Conservation (phyloP, 1,140 invertebrate genomes). For the Zelostemma sp. region DNA sequence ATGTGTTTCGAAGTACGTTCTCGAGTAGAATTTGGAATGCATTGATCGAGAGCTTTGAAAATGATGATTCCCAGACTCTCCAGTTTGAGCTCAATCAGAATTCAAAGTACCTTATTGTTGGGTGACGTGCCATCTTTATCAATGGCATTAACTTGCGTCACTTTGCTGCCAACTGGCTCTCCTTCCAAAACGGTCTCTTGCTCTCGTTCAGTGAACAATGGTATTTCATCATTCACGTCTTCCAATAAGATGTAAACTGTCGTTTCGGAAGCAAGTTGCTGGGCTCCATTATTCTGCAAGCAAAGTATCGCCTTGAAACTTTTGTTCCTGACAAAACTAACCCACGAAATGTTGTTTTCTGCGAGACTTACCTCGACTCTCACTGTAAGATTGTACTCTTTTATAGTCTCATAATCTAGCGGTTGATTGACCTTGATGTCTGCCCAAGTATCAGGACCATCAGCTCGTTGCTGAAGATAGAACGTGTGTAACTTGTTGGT, state of each 20-base stretch:
- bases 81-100: no score
- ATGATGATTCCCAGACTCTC: no score
- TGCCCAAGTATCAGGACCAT: constrained; percentile 92
- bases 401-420: constrained; percentile 94
- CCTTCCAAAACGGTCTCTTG: constrained; percentile 95
- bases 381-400: constrained; percentile 96
- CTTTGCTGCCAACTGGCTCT: constrained; percentile 93
- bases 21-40: no score
- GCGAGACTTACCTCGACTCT: constrained; percentile 86
- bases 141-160: constrained; percentile 95
- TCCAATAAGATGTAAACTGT: constrained; percentile 94
- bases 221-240: constrained; percentile 97
- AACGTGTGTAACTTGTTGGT: constrained; percentile 97
- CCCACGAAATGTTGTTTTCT: not conserved
- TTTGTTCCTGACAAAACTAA: constrained; percentile 16
- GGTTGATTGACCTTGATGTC: constrained; percentile 97
- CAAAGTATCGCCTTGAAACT: constrained; percentile 21
- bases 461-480: constrained; percentile 92
- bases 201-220: constrained; percentile 92
- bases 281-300: constrained; percentile 91
- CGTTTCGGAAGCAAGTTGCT: constrained; percentile 93
- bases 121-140: constrained; percentile 97
- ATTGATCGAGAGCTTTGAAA: no score
- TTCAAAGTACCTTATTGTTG: constrained; percentile 93
- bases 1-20: no score